Evolutionary conservation across 2,888 invertebrate genomes (phyloP).

Genomic region (Macaria liturata): DNA sequence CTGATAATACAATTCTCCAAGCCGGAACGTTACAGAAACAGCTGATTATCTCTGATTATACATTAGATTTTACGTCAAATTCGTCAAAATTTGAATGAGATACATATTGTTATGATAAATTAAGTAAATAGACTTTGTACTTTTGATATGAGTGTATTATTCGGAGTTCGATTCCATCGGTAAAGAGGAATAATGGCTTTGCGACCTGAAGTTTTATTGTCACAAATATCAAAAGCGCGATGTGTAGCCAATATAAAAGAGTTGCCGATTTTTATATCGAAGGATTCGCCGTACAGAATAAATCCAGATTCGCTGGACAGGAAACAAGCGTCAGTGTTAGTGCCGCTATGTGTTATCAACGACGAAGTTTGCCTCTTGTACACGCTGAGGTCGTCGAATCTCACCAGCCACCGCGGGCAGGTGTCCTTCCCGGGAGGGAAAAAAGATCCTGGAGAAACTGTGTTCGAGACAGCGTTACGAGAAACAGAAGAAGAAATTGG

Average conservation of each 20-base stretch:
- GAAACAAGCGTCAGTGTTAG: slow-evolving; percentile 89
- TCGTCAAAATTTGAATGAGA: too few relatives aligned
- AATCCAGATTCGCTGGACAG: slow-evolving; percentile 43
- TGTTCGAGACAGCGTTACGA: slow-evolving; percentile 89
- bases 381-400: slow-evolving; percentile 89
- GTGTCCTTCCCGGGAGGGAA: slow-evolving; percentile 95
- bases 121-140: slow-evolving; percentile 15
- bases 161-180: too few relatives aligned
- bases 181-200: slow-evolving; percentile 48
- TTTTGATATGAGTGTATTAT: neutral
- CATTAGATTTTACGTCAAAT: too few relatives aligned
- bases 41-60: neutral
- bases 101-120: too few relatives aligned
- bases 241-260: slow-evolving; percentile 83
- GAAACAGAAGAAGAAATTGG: slow-evolving; percentile 96
- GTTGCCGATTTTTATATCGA: slow-evolving; percentile 74
- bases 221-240: slow-evolving; percentile 77
- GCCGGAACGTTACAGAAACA: slow-evolving; percentile 2
- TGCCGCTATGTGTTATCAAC: slow-evolving; percentile 89
- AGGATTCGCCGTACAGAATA: slow-evolving; percentile 39
- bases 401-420: slow-evolving; percentile 91
- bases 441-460: slow-evolving; percentile 85
- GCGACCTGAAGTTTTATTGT: slow-evolving; percentile 71
- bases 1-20: too few relatives aligned
- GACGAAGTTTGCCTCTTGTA: slow-evolving; percentile 90